A percentile compares a stretch with the other conserved stretches of the same genome.
Conservation (phyloP, 2,888 invertebrate species). For the Tetrapedia diversipes region DNA sequence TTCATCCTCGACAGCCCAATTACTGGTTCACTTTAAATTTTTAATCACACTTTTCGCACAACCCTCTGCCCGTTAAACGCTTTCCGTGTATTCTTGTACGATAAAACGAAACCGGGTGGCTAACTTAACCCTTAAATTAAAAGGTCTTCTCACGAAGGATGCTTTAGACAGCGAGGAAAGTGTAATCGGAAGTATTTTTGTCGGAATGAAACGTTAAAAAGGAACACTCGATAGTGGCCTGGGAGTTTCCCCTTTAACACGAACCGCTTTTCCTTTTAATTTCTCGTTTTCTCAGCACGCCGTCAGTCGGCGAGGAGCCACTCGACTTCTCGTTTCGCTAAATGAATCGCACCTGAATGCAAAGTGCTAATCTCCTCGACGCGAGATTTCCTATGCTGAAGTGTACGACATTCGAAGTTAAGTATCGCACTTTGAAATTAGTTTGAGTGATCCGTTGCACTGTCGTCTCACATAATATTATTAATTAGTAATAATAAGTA, state of each 20-base stretch:
- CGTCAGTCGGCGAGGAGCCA: neutral
- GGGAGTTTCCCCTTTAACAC: slow-evolving; percentile 27
- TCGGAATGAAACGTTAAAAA: slow-evolving; percentile 9
- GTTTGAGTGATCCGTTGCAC: neutral
- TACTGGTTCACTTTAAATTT: neutral
- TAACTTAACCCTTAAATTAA: neutral
- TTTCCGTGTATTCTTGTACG: neutral
- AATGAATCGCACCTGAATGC: slow-evolving; percentile 11
- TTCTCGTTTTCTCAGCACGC: neutral
- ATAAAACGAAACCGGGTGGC: neutral
- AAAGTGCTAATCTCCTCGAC: neutral
- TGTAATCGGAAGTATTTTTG: slow-evolving; percentile 6
- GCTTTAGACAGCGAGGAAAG: neutral
- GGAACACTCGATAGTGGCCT: neutral
- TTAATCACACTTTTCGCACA: neutral
- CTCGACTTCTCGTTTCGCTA: slow-evolving; percentile 9
- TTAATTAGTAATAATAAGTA: too few species aligned
- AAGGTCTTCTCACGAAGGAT: too few species aligned
- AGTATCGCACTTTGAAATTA: neutral
- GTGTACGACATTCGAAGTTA: neutral
- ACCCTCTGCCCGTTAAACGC: fast-evolving
- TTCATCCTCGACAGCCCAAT: neutral
- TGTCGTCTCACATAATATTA: too few species aligned
- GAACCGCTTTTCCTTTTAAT: slow-evolving; percentile 30
- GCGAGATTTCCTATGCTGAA: neutral